A percentile compares a stretch with the other conserved stretches of the same genome.
Evolutionary conservation across 2,797 vertebrate genomes (phyloP).

Genomic region (Urocyon cinereoargenteus): DNA sequence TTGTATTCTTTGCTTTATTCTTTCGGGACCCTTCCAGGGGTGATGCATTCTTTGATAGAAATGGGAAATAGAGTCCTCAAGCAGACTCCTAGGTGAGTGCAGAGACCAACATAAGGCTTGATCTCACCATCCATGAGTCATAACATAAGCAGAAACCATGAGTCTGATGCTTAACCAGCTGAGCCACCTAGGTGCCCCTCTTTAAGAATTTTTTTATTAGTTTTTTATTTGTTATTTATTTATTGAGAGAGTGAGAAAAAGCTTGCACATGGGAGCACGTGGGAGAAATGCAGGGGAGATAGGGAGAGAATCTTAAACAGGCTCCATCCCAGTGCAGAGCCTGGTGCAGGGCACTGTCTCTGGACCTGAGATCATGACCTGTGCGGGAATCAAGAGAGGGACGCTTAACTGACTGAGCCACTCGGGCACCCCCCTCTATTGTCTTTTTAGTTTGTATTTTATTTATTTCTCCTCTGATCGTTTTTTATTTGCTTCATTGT

Average conservation of each 20-base stretch:
- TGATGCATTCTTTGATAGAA: neutral
- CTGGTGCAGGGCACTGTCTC: too few relatives aligned
- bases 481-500: neutral
- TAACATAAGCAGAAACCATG: neutral
- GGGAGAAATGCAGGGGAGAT: neutral
- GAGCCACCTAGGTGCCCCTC: neutral
- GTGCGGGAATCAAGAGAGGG: neutral
- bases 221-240: neutral
- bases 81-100: neutral
- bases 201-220: neutral
- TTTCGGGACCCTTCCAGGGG: neutral
- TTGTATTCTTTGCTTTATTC: neutral
- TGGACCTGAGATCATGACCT: neutral
- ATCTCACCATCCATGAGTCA: neutral
- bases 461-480: neutral
- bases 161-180: neutral
- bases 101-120: neutral
- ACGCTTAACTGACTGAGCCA: neutral
- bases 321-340: neutral
- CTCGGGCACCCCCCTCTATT: neutral
- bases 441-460: neutral
- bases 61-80: neutral
- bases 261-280: neutral
- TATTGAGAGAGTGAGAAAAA: neutral
- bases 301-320: neutral